Evolutionary conservation across 1,140 invertebrate species (phyloP), one percentile per base, ranked within the genome.

Genomic region (Radopholus similis): DNA sequence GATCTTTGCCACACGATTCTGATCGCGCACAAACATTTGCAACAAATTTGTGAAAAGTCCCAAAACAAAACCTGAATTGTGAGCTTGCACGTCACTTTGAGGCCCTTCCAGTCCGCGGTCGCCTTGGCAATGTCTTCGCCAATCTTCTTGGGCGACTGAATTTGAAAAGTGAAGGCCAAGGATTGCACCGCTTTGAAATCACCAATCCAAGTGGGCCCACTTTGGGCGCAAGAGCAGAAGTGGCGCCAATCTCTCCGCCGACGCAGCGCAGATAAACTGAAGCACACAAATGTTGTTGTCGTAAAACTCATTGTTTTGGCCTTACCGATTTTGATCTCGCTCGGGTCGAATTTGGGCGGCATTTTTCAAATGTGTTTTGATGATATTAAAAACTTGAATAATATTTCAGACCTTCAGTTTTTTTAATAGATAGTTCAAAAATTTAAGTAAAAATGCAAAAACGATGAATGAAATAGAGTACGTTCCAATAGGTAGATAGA

Each of bases 91-190:
- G 95, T 99, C 73, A 99, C 95, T 86, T 97, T 97, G 47, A 99
- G 85, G 76, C 95, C 96, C 83, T 98, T 98, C 95, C 95, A 99
- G 80, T 98, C 95, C 57, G 89, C 87, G 13, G 95, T 98, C 0
- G 93, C 92, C 85, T 99, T 99, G 60, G 95, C 93, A 83, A 99
- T 99, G 84, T 99, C 96, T 87, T 99, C 96, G 87, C 95, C 96
- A 82, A 99, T 90, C 88, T 99, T 99, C 86, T 99, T 99, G 34
- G 96, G 96, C 47, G 95, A 95, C 91, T 93, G 77, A 73, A 86
- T 26, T 51, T 47, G n/a, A n/a, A n/a, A n/a, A n/a, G n/a, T n/a
- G n/a, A n/a, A n/a, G n/a, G n/a, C n/a, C n/a, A n/a, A n/a, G n/a
- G n/a, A n/a, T n/a, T n/a, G n/a, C n/a, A n/a, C 2, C 6, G 0